Evolutionary conservation across 2,888 invertebrate species (phyloP).

Genomic region (Eupithecia subfuscata): DNA sequence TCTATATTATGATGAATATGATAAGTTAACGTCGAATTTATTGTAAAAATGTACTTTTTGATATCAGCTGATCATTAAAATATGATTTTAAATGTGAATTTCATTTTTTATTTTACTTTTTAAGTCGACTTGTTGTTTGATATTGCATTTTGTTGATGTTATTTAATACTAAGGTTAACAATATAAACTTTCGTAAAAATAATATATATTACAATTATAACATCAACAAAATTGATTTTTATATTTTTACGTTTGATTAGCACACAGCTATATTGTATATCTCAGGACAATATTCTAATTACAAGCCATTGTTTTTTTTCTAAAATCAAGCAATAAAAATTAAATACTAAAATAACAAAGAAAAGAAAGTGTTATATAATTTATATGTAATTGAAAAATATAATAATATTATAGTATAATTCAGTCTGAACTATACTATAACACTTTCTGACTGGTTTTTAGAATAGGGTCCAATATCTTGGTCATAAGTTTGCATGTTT

Average conservation of each 20-base stretch:
- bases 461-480: constrained; percentile 1
- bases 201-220: constrained; percentile 1
- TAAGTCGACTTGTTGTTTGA: constrained; percentile 23
- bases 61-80: constrained; percentile 42
- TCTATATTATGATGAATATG: not conserved
- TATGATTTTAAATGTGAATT: constrained; percentile 39
- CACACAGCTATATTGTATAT: not conserved
- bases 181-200: not conserved
- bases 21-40: constrained; percentile 11
- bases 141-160: constrained; percentile 25
- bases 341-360: not conserved
- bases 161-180: not conserved
- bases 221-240: constrained; percentile 7
- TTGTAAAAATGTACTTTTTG: constrained; percentile 35
- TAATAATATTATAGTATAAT: not conserved
- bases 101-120: constrained; percentile 42
- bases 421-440: not conserved
- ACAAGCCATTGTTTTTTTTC: not conserved
- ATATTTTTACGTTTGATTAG: not conserved
- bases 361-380: too few species aligned
- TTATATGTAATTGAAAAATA: too few species aligned
- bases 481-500: constrained; percentile 45
- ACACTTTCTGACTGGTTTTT: not conserved
- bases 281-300: not conserved
- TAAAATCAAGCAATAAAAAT: not conserved